phyloP scores from a whole-genome alignment of 2,113 vertebrate species.

The Ranitomeya imitator region DNA sequence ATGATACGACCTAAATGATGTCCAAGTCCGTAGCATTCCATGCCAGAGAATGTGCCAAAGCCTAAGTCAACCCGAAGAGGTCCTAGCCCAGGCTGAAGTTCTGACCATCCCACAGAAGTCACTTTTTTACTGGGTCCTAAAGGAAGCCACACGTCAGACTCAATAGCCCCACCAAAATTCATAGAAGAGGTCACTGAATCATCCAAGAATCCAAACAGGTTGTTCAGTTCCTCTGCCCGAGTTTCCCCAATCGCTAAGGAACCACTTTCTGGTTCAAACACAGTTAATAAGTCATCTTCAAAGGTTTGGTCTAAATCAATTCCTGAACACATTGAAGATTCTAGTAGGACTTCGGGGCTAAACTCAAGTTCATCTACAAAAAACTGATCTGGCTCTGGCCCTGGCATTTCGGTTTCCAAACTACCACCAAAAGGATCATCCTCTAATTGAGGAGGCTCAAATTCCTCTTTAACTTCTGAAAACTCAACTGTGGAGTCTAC shows the following conservation, averaged over 20 bases:
- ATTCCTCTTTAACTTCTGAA: constrained; percentile 8
- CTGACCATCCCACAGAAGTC: constrained; percentile 13
- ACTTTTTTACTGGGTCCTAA: not conserved
- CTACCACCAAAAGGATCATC: not conserved
- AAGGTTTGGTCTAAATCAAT: not conserved
- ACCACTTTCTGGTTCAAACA: not conserved
- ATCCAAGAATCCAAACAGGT: constrained; percentile 22
- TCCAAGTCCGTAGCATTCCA: constrained; percentile 39
- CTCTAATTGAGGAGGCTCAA: not conserved
- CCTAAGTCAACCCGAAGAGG: constrained; percentile 19
- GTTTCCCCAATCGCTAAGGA: constrained; percentile 11
- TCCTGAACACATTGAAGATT: not conserved
- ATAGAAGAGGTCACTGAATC: not conserved
- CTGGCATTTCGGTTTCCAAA: not conserved
- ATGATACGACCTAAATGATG: constrained; percentile 28
- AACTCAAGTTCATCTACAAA: not conserved
- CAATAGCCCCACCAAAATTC: constrained; percentile 13
- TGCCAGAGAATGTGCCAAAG: constrained; percentile 38
- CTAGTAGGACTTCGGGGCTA: not conserved
- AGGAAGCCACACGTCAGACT: constrained; percentile 10
- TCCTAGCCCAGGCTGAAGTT: not conserved
- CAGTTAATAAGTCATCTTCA: constrained; percentile 21
- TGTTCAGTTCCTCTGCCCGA: constrained; percentile 26
- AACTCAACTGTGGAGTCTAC: constrained; percentile 5
- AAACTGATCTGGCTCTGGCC: not conserved